phyloP scores from a whole-genome alignment of 2,797 vertebrate genomes.

The Artibeus jamaicensis region DNA sequence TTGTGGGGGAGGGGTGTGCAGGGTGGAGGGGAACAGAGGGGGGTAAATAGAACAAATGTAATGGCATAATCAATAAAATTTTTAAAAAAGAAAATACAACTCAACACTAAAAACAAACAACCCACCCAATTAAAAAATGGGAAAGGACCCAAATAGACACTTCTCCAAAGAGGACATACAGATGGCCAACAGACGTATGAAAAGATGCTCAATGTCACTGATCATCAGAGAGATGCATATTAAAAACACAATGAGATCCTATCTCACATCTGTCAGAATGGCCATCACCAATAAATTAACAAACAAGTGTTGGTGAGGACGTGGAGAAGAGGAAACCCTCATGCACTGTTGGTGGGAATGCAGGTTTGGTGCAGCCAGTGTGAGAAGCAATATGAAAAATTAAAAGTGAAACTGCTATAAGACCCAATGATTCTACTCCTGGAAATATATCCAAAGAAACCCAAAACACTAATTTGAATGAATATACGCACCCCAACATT shows the following conservation, averaged over 20 bases:
- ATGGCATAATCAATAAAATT: too few relatives aligned
- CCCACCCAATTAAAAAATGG: not conserved
- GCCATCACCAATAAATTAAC: not conserved
- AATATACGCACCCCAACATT: not conserved
- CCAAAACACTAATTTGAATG: not conserved
- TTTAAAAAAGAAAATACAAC: not conserved
- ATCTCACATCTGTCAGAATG: not conserved
- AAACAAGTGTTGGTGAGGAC: not conserved
- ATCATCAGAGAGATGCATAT: not conserved
- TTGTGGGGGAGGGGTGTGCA: too few relatives aligned
- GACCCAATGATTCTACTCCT: not conserved
- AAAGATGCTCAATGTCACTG: not conserved
- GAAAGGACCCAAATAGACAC: not conserved
- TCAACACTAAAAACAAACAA: not conserved
- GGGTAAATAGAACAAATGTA: too few relatives aligned
- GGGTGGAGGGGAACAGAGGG: too few relatives aligned
- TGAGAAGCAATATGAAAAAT: not conserved
- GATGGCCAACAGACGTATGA: not conserved
- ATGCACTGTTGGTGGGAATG: not conserved
- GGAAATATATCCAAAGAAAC: not conserved
- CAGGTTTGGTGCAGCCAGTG: not conserved
- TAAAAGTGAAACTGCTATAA: not conserved
- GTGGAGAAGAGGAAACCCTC: not conserved
- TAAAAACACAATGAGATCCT: not conserved
- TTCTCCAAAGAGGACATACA: not conserved